Conservation (phyloP, 1,140 invertebrate genomes). For the Saxidomus purpurata region DNA sequence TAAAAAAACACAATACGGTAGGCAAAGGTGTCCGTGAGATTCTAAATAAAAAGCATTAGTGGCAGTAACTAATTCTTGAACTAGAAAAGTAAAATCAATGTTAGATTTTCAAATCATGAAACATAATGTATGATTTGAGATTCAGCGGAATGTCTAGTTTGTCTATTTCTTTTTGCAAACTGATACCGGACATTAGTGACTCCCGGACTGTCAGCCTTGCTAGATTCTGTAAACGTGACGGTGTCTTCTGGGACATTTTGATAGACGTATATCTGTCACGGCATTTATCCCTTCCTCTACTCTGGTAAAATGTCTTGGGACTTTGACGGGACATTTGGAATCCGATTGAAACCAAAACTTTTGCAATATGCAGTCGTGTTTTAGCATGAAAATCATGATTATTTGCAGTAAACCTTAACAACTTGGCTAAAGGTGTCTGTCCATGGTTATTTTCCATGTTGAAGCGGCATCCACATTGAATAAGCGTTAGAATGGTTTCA, state of each 20-base stretch:
- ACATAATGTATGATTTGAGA: constrained; percentile 66
- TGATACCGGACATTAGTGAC: not conserved
- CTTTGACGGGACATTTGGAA: constrained; percentile 59
- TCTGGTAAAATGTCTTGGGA: not conserved
- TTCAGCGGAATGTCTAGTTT: constrained; percentile 61
- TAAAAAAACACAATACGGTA: not conserved
- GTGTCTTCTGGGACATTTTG: not conserved
- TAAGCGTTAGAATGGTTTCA: constrained; percentile 66
- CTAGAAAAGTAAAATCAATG: not conserved
- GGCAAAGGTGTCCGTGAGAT: not conserved
- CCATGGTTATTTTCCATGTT: constrained; percentile 70
- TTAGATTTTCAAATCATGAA: constrained; percentile 41
- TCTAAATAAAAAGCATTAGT: not conserved
- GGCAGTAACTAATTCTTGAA: not conserved
- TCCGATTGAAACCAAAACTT: constrained; percentile 69
- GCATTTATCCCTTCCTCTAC: constrained; percentile 66
- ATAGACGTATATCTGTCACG: constrained; percentile 62
- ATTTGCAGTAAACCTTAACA: constrained; percentile 71
- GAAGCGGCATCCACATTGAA: constrained; percentile 72
- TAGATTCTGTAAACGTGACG: constrained; percentile 64
- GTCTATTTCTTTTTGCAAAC: constrained; percentile 25
- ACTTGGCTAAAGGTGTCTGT: constrained; percentile 76
- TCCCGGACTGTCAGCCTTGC: constrained; percentile 63
- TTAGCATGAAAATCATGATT: constrained; percentile 71
- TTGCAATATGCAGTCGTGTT: constrained; percentile 71